phyloP scores from a whole-genome alignment of 2,797 vertebrate genomes.

The Squalus acanthias region DNA sequence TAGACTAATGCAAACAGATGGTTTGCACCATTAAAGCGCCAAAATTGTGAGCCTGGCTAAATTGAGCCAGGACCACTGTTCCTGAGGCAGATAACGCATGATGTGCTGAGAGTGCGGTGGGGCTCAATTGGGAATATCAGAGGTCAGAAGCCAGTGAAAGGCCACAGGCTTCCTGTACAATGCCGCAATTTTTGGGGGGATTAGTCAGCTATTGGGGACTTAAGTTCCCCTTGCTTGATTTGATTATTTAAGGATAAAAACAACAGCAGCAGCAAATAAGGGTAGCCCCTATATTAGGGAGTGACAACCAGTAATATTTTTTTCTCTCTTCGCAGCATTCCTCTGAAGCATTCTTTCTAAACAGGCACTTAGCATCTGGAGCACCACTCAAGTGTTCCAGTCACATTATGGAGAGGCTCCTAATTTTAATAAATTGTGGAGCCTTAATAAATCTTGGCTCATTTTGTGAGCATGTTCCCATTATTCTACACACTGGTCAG shows the following conservation, averaged over 20 bases:
- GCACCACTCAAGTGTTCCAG: not conserved
- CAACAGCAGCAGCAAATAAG: not conserved
- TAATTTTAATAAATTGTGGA: not conserved
- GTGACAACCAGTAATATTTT: not conserved
- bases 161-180: not conserved
- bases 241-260: not conserved
- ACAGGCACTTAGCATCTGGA: not conserved
- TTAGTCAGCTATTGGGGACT: not conserved
- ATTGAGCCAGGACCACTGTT: not conserved
- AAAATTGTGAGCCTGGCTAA: not conserved
- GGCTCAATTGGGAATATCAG: not conserved
- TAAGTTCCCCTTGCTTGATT: not conserved
- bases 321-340: not conserved
- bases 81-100: not conserved
- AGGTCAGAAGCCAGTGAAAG: not conserved
- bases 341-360: not conserved
- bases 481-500: not conserved
- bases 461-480: not conserved
- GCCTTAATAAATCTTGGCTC: not conserved
- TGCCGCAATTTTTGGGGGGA: not conserved
- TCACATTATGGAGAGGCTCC: not conserved
- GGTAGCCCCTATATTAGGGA: not conserved
- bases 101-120: not conserved
- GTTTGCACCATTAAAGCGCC: not conserved
- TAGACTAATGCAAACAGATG: not conserved